Evolutionary conservation across 2,797 vertebrate species (phyloP), one percentile per base, ranked within the genome.

Genomic region (Nannoperca australis): DNA sequence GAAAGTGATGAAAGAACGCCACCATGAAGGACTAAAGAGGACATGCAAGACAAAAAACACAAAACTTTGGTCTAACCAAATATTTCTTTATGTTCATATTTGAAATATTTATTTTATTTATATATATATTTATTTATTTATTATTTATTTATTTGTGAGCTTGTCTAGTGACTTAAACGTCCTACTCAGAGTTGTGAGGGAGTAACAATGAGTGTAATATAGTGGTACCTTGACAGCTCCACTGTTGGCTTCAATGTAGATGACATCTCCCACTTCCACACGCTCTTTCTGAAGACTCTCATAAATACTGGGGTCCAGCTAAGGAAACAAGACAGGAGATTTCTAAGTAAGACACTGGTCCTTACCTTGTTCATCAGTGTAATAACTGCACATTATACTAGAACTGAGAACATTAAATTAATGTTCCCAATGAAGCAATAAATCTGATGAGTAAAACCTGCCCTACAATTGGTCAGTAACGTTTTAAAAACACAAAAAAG

Each of bases 181-280:
- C 38, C 7, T 58, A 27, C 45, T 72, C 1, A 7, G 10, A 14
- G 10, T 18, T 17, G 32, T 34, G n/a, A 58, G 10, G 27, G 13
- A 65, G 22, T 24, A 32, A 40, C 14, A 51, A 49, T 36, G 20
- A 42, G 36, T 58, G 20, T n/a, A 18, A 10, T 14, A 11, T 3
- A 6, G 30, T 6, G 24, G 83, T 96, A 99, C 98, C 98, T 99
- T 99, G 76, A 99, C 98, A 0, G 98, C 97, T 70, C 98, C 98
- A 22, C 98, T 99, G 95, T 99, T 99, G 61, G 98, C 97, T 94
- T 99, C 98, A 7, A 99, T 99, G 92, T 99, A 99, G 94, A 99
- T 99, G 86, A 99, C 98, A 0, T 99, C 98, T 54, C 98, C 98
- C 1, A 96, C 97, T 92, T 99, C 98, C 51, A 99, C 98, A 7